Percentiles rank a stretch among this genome's conserved stretches.
Conservation (phyloP, 1,140 invertebrate genomes). For the Hermetia illucens region DNA sequence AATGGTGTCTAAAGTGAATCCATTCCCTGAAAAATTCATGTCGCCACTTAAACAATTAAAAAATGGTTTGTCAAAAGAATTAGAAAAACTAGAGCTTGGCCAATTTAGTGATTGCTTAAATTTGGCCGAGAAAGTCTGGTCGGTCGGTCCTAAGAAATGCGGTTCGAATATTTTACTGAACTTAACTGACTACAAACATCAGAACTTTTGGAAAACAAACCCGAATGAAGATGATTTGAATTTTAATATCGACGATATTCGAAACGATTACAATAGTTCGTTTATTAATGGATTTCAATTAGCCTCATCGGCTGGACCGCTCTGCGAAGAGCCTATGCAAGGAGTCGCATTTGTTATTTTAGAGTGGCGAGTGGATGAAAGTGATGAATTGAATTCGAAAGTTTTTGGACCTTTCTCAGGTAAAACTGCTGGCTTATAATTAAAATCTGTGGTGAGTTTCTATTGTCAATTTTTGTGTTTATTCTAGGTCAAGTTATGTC, state of each 20-base stretch:
- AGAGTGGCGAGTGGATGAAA: constrained; percentile 51
- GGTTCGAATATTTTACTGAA: constrained; percentile 84
- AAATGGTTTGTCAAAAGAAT: constrained; percentile 44
- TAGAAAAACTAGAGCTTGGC: constrained; percentile 27
- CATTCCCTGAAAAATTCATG: constrained; percentile 19
- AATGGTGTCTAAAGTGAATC: constrained; percentile 10
- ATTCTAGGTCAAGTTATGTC: constrained; percentile 79
- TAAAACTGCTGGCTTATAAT: too few relatives aligned
- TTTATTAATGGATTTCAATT: constrained; percentile 92
- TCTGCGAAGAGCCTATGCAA: constrained; percentile 94
- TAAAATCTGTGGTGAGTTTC: too few relatives aligned
- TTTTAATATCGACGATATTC: constrained; percentile 23
- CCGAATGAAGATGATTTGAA: constrained; percentile 12
- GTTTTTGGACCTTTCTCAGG: constrained; percentile 41
- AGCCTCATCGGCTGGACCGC: constrained; percentile 71
- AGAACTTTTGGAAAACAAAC: constrained; percentile 17
- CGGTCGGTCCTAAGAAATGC: constrained; percentile 76
- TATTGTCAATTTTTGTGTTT: constrained; percentile 4
- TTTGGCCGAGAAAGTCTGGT: constrained; percentile 65
- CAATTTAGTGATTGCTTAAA: constrained; percentile 5
- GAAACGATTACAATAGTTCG: constrained; percentile 54
- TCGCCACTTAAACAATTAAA: constrained; percentile 35
- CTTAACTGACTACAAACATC: constrained; percentile 37
- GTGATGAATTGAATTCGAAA: constrained; percentile 31
- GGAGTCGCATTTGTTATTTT: constrained; percentile 84